Conservation (phyloP, 2,797 vertebrate species). For the Urocyon cinereoargenteus region DNA sequence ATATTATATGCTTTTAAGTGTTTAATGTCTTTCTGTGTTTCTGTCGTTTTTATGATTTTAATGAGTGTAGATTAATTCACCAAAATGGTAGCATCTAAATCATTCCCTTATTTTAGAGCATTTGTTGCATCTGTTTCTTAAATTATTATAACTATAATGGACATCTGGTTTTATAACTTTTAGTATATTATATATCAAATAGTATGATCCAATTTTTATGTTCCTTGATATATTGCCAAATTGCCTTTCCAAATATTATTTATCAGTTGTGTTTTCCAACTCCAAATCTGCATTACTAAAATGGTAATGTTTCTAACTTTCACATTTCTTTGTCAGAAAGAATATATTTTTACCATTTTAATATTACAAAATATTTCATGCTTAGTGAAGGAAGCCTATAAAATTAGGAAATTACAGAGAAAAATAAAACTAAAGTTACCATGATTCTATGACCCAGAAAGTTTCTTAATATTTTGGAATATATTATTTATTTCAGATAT, state of each 20-base stretch:
- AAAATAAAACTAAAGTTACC: neutral
- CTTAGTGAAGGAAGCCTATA: neutral
- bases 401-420: neutral
- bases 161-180: neutral
- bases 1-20: neutral
- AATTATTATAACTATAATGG: neutral
- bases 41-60: neutral
- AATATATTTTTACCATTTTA: neutral
- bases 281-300: neutral
- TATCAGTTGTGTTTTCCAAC: neutral
- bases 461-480: neutral
- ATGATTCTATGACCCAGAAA: neutral
- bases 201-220: neutral
- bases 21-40: neutral
- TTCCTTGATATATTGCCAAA: neutral
- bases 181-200: neutral
- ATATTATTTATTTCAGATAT: neutral
- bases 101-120: neutral
- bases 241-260: slow-evolving; percentile 34
- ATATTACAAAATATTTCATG: neutral
- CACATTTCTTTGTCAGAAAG: neutral
- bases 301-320: neutral
- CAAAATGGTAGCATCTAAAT: neutral
- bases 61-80: neutral
- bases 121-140: neutral